phyloP scores from a whole-genome alignment of 2,797 vertebrate species.

The Corythornis leucogaster region DNA sequence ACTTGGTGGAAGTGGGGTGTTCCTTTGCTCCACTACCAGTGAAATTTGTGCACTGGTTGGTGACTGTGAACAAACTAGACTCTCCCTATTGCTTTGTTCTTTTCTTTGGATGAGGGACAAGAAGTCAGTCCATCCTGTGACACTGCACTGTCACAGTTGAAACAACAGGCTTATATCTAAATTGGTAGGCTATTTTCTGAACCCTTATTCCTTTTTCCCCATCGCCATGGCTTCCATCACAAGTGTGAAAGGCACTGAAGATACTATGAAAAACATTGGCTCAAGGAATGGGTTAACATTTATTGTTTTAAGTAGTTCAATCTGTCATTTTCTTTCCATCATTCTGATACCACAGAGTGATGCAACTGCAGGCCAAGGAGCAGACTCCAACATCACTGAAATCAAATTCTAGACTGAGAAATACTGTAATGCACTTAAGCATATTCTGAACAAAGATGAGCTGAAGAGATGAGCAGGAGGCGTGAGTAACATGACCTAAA shows the following conservation, averaged over 20 bases:
- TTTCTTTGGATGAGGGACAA: neutral
- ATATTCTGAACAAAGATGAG: neutral
- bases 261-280: neutral
- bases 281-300: neutral
- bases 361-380: neutral
- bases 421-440: neutral
- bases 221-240: neutral
- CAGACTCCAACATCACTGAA: neutral
- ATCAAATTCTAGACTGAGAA: constrained; percentile 2
- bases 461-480: neutral
- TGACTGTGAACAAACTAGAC: neutral
- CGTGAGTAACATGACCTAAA: neutral
- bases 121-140: neutral
- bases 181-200: neutral
- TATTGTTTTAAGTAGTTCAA: neutral
- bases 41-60: neutral
- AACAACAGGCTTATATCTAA: neutral
- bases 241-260: accelerated
- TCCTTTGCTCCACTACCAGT: neutral
- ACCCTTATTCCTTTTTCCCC: accelerated
- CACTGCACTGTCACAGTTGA: accelerated
- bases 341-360: neutral
- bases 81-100: neutral
- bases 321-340: neutral
- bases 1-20: neutral